Conservation (phyloP, 2,797 vertebrate genomes). For the Catharus ustulatus region DNA sequence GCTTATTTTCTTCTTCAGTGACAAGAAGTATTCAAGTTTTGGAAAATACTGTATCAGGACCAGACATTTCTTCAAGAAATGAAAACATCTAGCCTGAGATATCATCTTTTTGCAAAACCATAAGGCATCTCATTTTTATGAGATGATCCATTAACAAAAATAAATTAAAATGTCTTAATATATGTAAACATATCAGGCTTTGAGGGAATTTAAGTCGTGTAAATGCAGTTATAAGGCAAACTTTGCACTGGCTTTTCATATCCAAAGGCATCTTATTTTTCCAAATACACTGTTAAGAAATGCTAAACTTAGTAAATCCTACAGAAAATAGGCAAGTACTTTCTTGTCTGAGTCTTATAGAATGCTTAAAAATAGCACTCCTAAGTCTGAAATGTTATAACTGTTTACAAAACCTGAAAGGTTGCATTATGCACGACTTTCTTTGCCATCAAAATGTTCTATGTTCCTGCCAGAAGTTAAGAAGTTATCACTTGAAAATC, state of each 20-base stretch:
- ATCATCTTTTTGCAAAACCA: neutral
- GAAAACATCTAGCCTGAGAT: neutral
- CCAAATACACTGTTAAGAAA: constrained; percentile 20
- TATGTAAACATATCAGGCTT: constrained; percentile 10
- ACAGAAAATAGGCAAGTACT: constrained; percentile 19
- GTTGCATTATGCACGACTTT: constrained; percentile 17
- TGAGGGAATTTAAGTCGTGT: constrained; percentile 19
- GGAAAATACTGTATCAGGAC: neutral
- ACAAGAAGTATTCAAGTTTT: neutral
- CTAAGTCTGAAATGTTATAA: constrained; percentile 31
- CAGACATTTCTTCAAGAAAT: neutral
- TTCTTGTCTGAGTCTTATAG: neutral
- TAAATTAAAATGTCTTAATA: neutral
- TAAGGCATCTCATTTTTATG: neutral
- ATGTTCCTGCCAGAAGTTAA: constrained; percentile 74
- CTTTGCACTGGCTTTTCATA: constrained; percentile 14
- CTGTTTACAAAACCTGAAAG: constrained; percentile 34
- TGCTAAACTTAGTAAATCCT: constrained; percentile 24
- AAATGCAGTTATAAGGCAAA: constrained; percentile 33
- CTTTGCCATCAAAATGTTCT: constrained; percentile 51
- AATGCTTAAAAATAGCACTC: constrained; percentile 38
- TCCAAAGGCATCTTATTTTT: constrained; percentile 52
- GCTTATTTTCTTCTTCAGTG: neutral
- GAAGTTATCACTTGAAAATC: constrained; percentile 79
- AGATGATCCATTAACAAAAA: neutral